Conservation (phyloP, 1,140 invertebrate genomes). For the Elysia chlorotica region DNA sequence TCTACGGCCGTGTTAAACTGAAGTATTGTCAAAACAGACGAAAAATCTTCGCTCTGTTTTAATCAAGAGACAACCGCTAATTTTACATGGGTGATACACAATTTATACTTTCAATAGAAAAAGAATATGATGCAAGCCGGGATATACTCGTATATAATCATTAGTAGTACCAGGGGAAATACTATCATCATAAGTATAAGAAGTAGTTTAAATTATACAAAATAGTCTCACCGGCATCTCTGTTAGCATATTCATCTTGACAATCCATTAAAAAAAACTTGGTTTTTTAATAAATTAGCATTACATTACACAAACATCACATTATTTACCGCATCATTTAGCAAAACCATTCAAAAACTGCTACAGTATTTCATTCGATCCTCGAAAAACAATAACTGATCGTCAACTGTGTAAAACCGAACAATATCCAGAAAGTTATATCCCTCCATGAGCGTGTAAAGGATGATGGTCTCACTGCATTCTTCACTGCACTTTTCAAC, state of each 20-base stretch:
- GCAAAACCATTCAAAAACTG: no score
- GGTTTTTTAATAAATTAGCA: neutral
- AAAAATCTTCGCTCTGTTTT: no score
- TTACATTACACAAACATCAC: neutral
- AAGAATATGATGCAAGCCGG: no score
- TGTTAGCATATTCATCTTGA: neutral
- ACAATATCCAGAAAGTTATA: slow-evolving; percentile 36
- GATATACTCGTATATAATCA: no score
- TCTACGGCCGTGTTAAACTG: slow-evolving; percentile 36
- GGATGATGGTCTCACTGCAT: slow-evolving; percentile 75
- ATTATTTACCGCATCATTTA: neutral
- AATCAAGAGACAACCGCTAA: no score
- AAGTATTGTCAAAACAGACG: no score
- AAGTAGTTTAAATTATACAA: neutral
- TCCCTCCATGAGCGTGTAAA: slow-evolving; percentile 68
- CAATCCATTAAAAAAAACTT: neutral
- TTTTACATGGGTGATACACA: no score
- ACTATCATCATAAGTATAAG: neutral
- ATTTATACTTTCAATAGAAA: no score
- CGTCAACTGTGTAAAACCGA: slow-evolving; percentile 35
- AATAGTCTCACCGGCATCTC: neutral
- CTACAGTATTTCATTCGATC: neutral
- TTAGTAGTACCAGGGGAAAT: neutral
- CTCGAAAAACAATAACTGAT: neutral
- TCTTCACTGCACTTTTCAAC: no score